These are phyloP conservation scores for Pseudomyrmex pallidus DNA, from an alignment of 1,140 invertebrate species.

Conservation along the genomic window DNA sequence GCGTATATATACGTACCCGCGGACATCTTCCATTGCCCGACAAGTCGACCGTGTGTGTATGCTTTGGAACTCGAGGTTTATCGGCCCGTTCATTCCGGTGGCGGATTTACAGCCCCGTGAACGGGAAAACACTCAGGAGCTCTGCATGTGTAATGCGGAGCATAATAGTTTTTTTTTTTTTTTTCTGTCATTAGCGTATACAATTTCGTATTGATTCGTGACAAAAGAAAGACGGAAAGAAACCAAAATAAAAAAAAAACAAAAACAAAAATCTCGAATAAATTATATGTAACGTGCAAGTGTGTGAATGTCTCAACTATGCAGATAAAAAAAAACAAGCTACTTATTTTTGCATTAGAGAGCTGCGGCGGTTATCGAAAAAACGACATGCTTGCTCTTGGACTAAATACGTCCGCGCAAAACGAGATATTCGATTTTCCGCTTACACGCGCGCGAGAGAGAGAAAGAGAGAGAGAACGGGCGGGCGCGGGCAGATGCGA, in stretches of 20 bases:
- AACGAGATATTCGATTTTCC: constrained; percentile 69
- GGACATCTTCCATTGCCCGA: constrained; percentile 52
- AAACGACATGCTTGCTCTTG: constrained; percentile 70
- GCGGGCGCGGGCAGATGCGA: constrained; percentile 71
- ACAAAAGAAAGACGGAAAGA: background rate
- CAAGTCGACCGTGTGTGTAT: constrained; percentile 1
- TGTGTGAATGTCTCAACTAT: too few relatives aligned
- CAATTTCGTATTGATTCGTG: background rate
- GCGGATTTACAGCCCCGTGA: constrained; percentile 18
- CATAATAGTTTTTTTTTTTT: background rate
- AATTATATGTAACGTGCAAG: background rate
- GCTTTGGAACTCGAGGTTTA: constrained; percentile 38
- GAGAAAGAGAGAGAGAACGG: too few relatives aligned
- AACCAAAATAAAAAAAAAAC: too few relatives aligned
- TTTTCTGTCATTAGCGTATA: too few relatives aligned
- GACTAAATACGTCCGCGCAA: constrained; percentile 79
- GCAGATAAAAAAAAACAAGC: too few relatives aligned
- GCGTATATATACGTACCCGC: constrained; percentile 48
- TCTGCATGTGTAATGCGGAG: background rate
- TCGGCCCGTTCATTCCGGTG: constrained; percentile 37
- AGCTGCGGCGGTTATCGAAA: constrained; percentile 71
- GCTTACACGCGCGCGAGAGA: constrained; percentile 12
- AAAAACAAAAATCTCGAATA: too few relatives aligned
- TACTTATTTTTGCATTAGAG: background rate
- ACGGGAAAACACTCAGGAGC: constrained; percentile 21